Evolutionary conservation across 2,888 invertebrate species (phyloP).

Genomic region (Pseudeuparius sepicola): DNA sequence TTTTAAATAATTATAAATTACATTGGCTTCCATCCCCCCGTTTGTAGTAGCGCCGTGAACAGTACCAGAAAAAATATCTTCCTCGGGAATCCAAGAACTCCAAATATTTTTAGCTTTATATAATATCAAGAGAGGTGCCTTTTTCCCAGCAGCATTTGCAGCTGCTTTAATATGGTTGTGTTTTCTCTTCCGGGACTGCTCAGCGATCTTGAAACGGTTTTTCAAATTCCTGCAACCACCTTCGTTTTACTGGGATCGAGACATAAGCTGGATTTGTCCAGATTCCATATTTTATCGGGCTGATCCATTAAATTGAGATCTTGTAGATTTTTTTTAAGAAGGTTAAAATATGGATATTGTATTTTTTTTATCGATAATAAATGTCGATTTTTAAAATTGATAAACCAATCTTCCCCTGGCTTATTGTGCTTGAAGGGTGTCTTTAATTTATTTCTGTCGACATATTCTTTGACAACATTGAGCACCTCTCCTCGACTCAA

Average conservation of each 20-base stretch:
- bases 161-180: slow-evolving; percentile 7
- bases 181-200: slow-evolving; percentile 9
- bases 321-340: slow-evolving; percentile 13
- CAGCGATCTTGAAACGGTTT: slow-evolving; percentile 1
- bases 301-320: slow-evolving; percentile 16
- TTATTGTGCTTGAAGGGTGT: slow-evolving; percentile 7
- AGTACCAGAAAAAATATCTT: slow-evolving; percentile 10
- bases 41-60: slow-evolving; percentile 22
- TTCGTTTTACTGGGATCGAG: slow-evolving; percentile 20
- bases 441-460: slow-evolving; percentile 9
- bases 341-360: slow-evolving; percentile 11
- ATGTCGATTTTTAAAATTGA: slow-evolving; percentile 15
- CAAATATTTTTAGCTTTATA: slow-evolving; percentile 4
- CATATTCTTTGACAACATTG: slow-evolving; percentile 5
- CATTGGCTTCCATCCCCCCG: slow-evolving; percentile 28
- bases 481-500: slow-evolving; percentile 9
- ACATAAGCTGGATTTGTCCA: slow-evolving; percentile 17
- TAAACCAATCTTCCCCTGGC: slow-evolving; percentile 10
- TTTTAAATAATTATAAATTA: slow-evolving; percentile 29
- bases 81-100: slow-evolving; percentile 1
- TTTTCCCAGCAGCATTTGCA: no score
- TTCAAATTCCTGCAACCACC: slow-evolving; percentile 16
- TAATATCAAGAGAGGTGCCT: slow-evolving; percentile 1
- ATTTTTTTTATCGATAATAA: slow-evolving; percentile 25
- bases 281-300: slow-evolving; percentile 14